Conservation (phyloP, 2,797 vertebrate genomes). For the Mormyrus hasselquistii region DNA sequence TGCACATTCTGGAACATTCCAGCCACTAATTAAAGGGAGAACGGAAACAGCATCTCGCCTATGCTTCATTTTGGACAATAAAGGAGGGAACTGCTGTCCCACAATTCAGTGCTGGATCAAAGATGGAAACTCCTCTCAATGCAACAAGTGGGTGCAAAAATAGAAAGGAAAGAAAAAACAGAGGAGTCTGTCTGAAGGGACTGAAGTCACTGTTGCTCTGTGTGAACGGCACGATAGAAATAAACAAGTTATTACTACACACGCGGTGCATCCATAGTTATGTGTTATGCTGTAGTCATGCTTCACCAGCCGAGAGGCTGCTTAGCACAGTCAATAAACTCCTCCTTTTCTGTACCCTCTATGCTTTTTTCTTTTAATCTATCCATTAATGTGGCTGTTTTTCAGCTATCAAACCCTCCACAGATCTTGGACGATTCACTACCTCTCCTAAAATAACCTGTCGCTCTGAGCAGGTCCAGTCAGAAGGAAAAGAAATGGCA, state of each 20-base stretch:
- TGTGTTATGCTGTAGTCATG: not conserved
- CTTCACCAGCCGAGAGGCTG: not conserved
- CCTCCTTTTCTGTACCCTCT: not conserved
- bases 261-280: not conserved
- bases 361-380: not conserved
- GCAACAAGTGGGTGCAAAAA: slow-evolving; percentile 1
- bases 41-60: not conserved
- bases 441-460: not conserved
- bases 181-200: not conserved
- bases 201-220: not conserved
- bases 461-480: not conserved
- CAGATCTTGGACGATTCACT: not conserved
- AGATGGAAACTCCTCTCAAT: not conserved
- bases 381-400: not conserved
- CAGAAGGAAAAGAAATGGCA: not conserved
- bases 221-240: not conserved
- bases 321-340: not conserved
- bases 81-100: not conserved
- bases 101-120: not conserved
- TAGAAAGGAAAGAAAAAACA: not conserved
- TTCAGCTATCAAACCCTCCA: not conserved
- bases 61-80: not conserved
- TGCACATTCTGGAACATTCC: not conserved
- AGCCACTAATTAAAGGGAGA: not conserved
- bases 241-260: not conserved